Conservation (phyloP, 2,113 vertebrate genomes). For the Heterotilapia buettikoferi region DNA sequence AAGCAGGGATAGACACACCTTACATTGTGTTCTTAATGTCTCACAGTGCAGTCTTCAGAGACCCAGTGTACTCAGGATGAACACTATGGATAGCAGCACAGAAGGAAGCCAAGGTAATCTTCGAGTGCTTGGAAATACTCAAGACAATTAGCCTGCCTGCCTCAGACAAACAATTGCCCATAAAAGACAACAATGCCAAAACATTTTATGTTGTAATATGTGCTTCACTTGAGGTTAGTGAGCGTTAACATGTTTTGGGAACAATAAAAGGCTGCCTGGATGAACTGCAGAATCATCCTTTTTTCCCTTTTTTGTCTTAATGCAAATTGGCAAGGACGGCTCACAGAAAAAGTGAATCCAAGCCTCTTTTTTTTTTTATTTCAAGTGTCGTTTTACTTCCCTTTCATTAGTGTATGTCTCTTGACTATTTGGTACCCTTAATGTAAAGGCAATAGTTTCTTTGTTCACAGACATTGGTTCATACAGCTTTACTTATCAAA, state of each 20-base stretch:
- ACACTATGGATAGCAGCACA: conserved; percentile 70
- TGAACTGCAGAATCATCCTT: conserved; percentile 19
- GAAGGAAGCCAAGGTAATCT: conserved; percentile 57
- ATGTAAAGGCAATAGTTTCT: conserved; percentile 64
- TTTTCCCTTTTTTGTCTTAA: conserved; percentile 13
- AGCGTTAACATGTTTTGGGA: conserved; percentile 27
- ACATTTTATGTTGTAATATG: conserved; percentile 40
- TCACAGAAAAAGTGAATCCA: conserved; percentile 43
- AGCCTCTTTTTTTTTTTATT: conserved; percentile 8
- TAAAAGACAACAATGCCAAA: conserved; percentile 50
- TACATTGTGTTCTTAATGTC: conserved; percentile 64
- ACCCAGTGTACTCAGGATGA: conserved; percentile 65
- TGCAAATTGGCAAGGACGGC: conserved; percentile 52
- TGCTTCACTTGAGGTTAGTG: conserved; percentile 25
- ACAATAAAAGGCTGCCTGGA: conserved; percentile 35
- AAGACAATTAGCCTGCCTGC: conserved; percentile 50
- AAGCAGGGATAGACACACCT: conserved; percentile 54
- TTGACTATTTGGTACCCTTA: conserved; percentile 65
- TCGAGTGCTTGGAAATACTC: conserved; percentile 49
- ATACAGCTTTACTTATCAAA: conserved; percentile 59
- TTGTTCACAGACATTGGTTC: conserved; percentile 69
- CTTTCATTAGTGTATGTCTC: conserved; percentile 49
- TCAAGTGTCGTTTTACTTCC: conserved; percentile 50
- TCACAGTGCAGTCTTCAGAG: conserved; percentile 73
- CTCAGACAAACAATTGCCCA: conserved; percentile 51